Base-by-base conservation (phyloP, 1,140 invertebrate species). In the Centruroides sculpturatus region DNA sequence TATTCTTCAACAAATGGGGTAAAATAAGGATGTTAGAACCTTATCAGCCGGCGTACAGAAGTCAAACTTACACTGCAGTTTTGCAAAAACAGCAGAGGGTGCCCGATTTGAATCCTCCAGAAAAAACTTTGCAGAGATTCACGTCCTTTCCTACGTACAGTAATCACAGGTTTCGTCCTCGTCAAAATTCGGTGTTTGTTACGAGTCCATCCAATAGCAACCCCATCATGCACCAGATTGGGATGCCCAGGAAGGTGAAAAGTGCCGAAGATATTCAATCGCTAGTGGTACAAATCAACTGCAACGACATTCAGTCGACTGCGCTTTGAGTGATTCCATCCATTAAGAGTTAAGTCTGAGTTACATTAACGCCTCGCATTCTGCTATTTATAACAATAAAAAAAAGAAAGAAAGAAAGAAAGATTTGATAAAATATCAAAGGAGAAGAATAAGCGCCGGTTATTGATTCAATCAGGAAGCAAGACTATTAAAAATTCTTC, bases 11-110 rank as follows among this genome's bases (percentile, higher is more conserved):
- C 75, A 81, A 86, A 57, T 89, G 86, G 86, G 86, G 86, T 59
- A 93, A 93, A 77, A 93, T 92, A 53, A 80, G 90, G 49, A 92
- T 92, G 85, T 71, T 88, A 71, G 84, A 87, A 70, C 86, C 85
- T 4, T 89, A 87, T 73, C 86, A 87, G 68, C 86, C 85, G 6
- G 87, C 89, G 67, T 90, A 89, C 72, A 90, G 89, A 34, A 56
- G 60, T 12, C 59, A 58, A n/a, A 41, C 41, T 41, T 3, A 2
- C 8, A 41, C 1, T 41, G 55, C 62, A 1, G 57, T 57, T 50
- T 59, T 41, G 41, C 57, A 55, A 11, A 63, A 63, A 23, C 62
- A 57, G 41, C 34, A 35, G 4, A 56, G 62, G 4, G 34, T 63
- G 8, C 57, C 62, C 12, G 41, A 41, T 6, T 49, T 63, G 8